Percentiles rank a stretch among this genome's conserved stretches.
Conservation (phyloP, 2,797 vertebrate genomes). For the Macropodus opercularis region DNA sequence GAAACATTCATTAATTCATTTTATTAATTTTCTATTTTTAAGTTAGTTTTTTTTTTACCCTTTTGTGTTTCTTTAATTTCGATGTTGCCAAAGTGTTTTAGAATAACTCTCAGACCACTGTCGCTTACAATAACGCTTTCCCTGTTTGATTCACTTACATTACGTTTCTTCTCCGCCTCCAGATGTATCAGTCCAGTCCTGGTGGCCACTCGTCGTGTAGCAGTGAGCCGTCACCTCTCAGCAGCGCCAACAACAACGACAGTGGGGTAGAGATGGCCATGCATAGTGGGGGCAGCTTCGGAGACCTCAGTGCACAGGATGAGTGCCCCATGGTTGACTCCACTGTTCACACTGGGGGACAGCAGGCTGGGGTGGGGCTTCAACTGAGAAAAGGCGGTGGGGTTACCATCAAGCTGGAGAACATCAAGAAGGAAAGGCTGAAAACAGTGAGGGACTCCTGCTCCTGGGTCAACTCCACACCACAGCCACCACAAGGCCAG, state of each 20-base stretch:
- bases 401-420: constrained; percentile 91
- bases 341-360: constrained; percentile 87
- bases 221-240: constrained; percentile 96
- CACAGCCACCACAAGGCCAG: constrained; percentile 77
- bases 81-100: constrained; percentile 3
- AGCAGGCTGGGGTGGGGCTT: constrained; percentile 86
- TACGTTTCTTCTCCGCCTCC: constrained; percentile 28
- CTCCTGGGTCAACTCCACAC: constrained; percentile 88
- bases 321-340: constrained; percentile 90
- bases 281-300: constrained; percentile 95
- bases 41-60: neutral
- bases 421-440: constrained; percentile 96
- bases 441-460: constrained; percentile 94
- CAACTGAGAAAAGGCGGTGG: constrained; percentile 89
- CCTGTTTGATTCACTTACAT: neutral
- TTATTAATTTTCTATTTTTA: constrained; percentile 9
- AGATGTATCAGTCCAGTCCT: constrained; percentile 99
- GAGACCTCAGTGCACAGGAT: constrained; percentile 91
- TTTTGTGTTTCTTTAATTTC: constrained; percentile 6
- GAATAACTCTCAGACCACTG: constrained; percentile 1
- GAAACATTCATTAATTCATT: constrained; percentile 17
- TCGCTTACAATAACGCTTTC: neutral
- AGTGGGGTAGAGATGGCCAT: constrained; percentile 97
- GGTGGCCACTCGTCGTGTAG: constrained; percentile 97
- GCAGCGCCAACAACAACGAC: constrained; percentile 96